These are phyloP conservation scores for Apantesis nais DNA, from an alignment of 2,888 invertebrate species.

Conservation along the genomic window DNA sequence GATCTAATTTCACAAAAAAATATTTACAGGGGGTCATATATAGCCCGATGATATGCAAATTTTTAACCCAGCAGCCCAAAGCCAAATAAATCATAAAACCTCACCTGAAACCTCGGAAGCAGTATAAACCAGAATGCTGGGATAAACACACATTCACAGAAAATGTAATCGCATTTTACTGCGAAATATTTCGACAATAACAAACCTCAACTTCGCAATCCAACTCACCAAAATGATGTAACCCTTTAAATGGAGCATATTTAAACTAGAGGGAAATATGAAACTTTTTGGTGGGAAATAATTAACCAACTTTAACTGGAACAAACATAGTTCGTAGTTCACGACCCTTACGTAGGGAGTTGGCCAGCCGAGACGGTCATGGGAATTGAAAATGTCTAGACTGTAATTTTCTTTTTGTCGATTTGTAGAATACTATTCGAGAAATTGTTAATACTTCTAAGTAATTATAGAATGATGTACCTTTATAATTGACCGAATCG, in stretches of 20 bases:
- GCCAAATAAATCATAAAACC: not conserved
- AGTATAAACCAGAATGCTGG: not conserved
- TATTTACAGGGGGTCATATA: not conserved
- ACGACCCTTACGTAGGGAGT: slow-evolving; percentile 37
- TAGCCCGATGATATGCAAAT: not conserved
- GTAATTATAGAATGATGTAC: slow-evolving; percentile 29
- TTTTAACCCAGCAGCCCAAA: not conserved
- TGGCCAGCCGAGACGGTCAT: slow-evolving; percentile 36
- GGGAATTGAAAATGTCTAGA: slow-evolving; percentile 34
- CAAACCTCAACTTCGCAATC: slow-evolving; percentile 20
- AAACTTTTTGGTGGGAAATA: slow-evolving; percentile 45
- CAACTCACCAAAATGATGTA: slow-evolving; percentile 31
- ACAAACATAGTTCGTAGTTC: slow-evolving; percentile 39
- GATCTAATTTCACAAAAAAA: too few species aligned
- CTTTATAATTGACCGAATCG: slow-evolving; percentile 23
- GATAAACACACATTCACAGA: slow-evolving; percentile 4
- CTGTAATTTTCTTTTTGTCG: slow-evolving; percentile 12
- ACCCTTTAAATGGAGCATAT: slow-evolving; percentile 44
- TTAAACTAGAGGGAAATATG: slow-evolving; percentile 40
- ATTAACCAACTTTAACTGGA: slow-evolving; percentile 45
- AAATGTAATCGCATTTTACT: slow-evolving; percentile 8
- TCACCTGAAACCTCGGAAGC: not conserved
- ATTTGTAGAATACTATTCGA: slow-evolving; percentile 20
- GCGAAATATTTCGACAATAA: slow-evolving; percentile 14
- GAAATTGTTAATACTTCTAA: slow-evolving; percentile 21